These are phyloP conservation scores for Varanus komodoensis DNA, from an alignment of 2,113 vertebrate genomes.

Conservation along the genomic window DNA sequence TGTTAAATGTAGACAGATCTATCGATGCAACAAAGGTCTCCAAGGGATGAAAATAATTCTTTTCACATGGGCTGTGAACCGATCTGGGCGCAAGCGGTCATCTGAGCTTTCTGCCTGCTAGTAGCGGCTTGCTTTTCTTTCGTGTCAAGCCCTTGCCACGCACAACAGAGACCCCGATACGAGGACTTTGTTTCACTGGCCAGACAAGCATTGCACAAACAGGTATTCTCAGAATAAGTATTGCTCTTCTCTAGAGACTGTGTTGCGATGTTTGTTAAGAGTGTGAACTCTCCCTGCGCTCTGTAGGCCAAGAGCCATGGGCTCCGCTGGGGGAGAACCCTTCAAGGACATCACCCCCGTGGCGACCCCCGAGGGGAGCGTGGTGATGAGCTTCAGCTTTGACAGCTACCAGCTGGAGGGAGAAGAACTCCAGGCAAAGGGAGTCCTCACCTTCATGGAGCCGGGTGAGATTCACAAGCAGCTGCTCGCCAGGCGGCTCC, in stretches of 20 bases:
- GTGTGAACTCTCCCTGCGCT: not conserved
- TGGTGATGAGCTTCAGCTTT: constrained; percentile 94
- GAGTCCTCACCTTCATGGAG: constrained; percentile 85
- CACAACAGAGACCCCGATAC: not conserved
- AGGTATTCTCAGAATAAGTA: fast-evolving
- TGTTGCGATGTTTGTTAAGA: not conserved
- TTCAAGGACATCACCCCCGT: constrained; percentile 81
- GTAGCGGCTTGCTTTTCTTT: not conserved
- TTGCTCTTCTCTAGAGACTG: fast-evolving
- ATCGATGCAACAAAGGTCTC: not conserved
- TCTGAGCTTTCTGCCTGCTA: not conserved
- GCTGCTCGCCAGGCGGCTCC: not conserved
- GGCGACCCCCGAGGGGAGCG: constrained; percentile 81
- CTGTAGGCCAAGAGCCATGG: constrained; percentile 72
- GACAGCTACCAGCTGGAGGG: constrained; percentile 94
- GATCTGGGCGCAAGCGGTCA: too few relatives aligned
- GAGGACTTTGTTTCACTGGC: fast-evolving
- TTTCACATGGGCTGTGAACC: not conserved
- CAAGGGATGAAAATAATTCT: not conserved
- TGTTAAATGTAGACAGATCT: not conserved
- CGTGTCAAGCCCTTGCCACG: not conserved
- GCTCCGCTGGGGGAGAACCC: constrained; percentile 82
- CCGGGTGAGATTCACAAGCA: constrained; percentile 79
- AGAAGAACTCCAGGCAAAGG: constrained; percentile 84
- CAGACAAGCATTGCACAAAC: not conserved